Evolutionary conservation across 2,113 vertebrate species (phyloP).

Genomic region (Megalops atlanticus): DNA sequence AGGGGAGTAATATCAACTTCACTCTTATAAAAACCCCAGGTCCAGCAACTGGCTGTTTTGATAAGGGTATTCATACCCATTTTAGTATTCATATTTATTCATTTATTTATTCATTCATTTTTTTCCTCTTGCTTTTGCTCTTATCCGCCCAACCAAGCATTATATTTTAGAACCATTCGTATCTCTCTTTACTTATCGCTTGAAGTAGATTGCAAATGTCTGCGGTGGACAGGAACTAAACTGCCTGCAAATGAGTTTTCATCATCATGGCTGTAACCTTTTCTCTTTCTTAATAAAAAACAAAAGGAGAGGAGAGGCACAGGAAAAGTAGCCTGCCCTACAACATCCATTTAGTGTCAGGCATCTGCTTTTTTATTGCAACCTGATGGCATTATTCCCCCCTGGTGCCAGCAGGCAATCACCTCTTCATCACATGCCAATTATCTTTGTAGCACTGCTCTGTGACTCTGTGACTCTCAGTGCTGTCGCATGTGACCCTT

Average conservation of each 20-base stretch:
- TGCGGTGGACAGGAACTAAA: constrained; percentile 46
- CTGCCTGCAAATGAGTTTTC: constrained; percentile 49
- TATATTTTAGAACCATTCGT: constrained; percentile 49
- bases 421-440: constrained; percentile 82
- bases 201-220: constrained; percentile 55
- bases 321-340: constrained; percentile 61
- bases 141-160: constrained; percentile 51
- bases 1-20: constrained; percentile 59
- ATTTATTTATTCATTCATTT: not conserved
- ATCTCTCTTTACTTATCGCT: constrained; percentile 53
- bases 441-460: constrained; percentile 73
- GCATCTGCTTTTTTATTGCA: constrained; percentile 79
- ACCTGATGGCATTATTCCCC: constrained; percentile 78
- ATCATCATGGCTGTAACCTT: constrained; percentile 61
- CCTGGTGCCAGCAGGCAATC: constrained; percentile 76
- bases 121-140: constrained; percentile 31
- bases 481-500: constrained; percentile 70
- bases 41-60: constrained; percentile 48
- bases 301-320: constrained; percentile 37
- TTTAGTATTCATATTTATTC: constrained; percentile 40
- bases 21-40: constrained; percentile 47
- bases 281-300: constrained; percentile 51
- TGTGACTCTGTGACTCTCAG: constrained; percentile 64
- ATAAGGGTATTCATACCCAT: constrained; percentile 59
- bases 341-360: constrained; percentile 72